Conservation (phyloP, 2,888 invertebrate genomes). For the Isoperla grammatica region DNA sequence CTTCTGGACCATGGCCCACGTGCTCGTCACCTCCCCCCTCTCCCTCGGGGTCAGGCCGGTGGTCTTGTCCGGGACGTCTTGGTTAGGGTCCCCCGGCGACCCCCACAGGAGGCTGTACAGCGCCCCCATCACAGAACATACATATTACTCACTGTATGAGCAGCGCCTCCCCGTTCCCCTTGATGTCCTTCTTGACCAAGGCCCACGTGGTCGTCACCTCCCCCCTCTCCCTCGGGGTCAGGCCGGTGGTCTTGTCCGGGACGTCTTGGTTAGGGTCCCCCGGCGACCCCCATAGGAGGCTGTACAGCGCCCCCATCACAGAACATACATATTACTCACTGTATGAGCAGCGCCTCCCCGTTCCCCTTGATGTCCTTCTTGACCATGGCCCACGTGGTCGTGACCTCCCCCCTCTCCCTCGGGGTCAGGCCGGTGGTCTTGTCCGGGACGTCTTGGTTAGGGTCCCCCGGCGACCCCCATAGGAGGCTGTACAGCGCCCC, state of each 20-base stretch:
- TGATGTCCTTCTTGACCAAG: slow-evolving; percentile 44
- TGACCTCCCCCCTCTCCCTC: slow-evolving; percentile 45
- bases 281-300: neutral
- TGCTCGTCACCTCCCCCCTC: slow-evolving; percentile 43
- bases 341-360: slow-evolving; percentile 44
- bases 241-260: slow-evolving; percentile 43
- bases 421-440: slow-evolving; percentile 44
- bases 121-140: neutral
- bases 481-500: neutral
- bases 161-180: slow-evolving; percentile 44
- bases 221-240: slow-evolving; percentile 45
- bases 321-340: slow-evolving; percentile 41
- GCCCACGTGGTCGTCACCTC: slow-evolving; percentile 46
- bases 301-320: neutral
- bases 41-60: slow-evolving; percentile 46
- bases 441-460: slow-evolving; percentile 34
- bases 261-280: slow-evolving; percentile 18
- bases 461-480: neutral
- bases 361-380: slow-evolving; percentile 45
- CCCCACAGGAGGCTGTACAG: neutral
- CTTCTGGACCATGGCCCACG: slow-evolving; percentile 46
- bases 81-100: neutral
- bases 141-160: slow-evolving; percentile 46
- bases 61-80: slow-evolving; percentile 38
- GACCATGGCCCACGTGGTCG: slow-evolving; percentile 45